Conservation (phyloP, 2,888 invertebrate species). For the Xanthia togata region DNA sequence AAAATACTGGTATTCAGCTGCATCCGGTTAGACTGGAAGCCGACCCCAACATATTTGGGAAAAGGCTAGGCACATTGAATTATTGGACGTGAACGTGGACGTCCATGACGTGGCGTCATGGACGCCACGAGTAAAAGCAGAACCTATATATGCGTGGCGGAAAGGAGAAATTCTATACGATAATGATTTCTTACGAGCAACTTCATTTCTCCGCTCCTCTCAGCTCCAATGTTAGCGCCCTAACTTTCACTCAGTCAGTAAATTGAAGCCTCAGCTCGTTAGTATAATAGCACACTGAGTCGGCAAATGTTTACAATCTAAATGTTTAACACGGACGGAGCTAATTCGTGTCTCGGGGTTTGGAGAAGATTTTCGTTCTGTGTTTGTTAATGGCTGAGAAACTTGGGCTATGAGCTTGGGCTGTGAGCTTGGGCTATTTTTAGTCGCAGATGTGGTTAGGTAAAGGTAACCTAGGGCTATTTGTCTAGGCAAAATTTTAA, state of each 20-base stretch:
- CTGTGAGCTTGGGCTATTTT: conserved; percentile 5
- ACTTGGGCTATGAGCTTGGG: neutral
- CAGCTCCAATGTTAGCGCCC: neutral
- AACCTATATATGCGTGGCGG: neutral
- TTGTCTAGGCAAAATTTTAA: neutral
- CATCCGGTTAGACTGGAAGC: no score
- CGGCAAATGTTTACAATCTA: conserved; percentile 58
- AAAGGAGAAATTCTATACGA: neutral
- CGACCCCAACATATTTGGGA: no score
- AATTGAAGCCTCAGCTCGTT: conserved; percentile 55
- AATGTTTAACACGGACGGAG: conserved; percentile 43
- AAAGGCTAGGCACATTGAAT: no score
- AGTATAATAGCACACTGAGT: conserved; percentile 57
- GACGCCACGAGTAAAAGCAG: no score
- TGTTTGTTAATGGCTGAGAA: conserved; percentile 23
- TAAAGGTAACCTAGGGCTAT: neutral
- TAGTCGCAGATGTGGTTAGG: conserved; percentile 7
- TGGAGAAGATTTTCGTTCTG: conserved; percentile 23
- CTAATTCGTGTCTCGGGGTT: conserved; percentile 43
- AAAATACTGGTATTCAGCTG: no score
- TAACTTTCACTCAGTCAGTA: conserved; percentile 52
- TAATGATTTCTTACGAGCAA: neutral
- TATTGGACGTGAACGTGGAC: no score
- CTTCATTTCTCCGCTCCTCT: neutral
- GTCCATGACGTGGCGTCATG: no score